Evolutionary conservation across 2,888 invertebrate species (phyloP), one percentile per base, ranked within the genome.

Genomic region (Tetranychus truncatus): DNA sequence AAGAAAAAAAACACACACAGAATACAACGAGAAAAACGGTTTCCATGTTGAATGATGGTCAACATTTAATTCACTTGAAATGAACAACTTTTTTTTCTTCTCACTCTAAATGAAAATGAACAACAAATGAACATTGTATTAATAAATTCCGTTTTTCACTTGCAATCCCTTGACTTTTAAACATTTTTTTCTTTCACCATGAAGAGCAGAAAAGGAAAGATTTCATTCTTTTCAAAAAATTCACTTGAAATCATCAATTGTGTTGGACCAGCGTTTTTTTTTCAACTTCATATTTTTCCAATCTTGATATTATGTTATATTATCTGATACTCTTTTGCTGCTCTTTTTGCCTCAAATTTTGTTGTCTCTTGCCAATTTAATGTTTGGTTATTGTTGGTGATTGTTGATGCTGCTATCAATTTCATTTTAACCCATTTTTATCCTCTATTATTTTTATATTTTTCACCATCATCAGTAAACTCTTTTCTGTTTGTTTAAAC

Each of bases 301-400:
- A 34, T 34, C 34, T 34, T 34, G 34, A 34, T 34, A 34, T 34
- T 34, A 34, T 34, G 3, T 0, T 34, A 34, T 34, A 34, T 34
- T 34, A 34, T 34, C 34, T 34, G 34, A 34, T 72, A 34, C 20
- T 15, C 9, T 72, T 34, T 24, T n/a, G 20, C 15, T 8, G 0
- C 20, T 9, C 18, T 67, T 21, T n/a, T 8, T 67, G 18, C 24
- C 24, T n/a, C n/a, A 11, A 18, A n/a, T 18, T 21, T 67, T 21
- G 18, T n/a, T 72, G 11, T 72, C 44, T 72, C 72, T 72, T 24
- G 18, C 72, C 24, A 67, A 67, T 67, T 21, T 67, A 67, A 21
- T 67, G 67, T 67, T 21, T 67, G 21, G 9, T 21, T n/a, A 21
- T 21, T 67, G 67, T 18, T 72, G 72, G 11, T 69, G 34, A 69